These are phyloP conservation scores for Apis florea DNA, from an alignment of 1,140 invertebrate genomes.

Conservation along the genomic window DNA sequence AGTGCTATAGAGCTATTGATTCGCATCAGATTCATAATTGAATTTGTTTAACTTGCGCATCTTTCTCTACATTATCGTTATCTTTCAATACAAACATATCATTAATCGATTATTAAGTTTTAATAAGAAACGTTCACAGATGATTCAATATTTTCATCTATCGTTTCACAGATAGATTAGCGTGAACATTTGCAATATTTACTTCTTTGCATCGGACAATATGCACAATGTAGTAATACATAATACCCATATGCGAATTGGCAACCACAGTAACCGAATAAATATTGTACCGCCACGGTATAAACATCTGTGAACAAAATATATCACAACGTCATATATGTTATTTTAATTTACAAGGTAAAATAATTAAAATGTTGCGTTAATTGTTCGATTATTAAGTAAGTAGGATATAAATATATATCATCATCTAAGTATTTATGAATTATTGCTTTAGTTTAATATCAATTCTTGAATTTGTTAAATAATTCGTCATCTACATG, in stretches of 20 bases:
- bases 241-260: not conserved
- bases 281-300: not conserved
- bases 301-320: no score
- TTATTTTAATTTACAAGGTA: no score
- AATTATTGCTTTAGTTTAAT: no score
- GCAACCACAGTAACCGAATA: not conserved
- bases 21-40: not conserved
- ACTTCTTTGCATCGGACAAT: not conserved
- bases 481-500: no score
- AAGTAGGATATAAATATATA: no score
- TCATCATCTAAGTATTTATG: no score
- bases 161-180: not conserved
- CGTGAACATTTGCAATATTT: not conserved
- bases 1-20: not conserved
- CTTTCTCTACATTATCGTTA: not conserved
- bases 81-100: not conserved
- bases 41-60: slow-evolving; percentile 19
- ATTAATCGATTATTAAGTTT: not conserved
- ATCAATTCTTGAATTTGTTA: no score
- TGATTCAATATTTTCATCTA: not conserved
- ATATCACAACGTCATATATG: no score
- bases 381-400: no score
- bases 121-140: not conserved
- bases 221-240: not conserved
- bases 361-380: no score